These are phyloP conservation scores for Hystrix cristata DNA, from an alignment of 2,113 vertebrate genomes.

Conservation along the genomic window DNA sequence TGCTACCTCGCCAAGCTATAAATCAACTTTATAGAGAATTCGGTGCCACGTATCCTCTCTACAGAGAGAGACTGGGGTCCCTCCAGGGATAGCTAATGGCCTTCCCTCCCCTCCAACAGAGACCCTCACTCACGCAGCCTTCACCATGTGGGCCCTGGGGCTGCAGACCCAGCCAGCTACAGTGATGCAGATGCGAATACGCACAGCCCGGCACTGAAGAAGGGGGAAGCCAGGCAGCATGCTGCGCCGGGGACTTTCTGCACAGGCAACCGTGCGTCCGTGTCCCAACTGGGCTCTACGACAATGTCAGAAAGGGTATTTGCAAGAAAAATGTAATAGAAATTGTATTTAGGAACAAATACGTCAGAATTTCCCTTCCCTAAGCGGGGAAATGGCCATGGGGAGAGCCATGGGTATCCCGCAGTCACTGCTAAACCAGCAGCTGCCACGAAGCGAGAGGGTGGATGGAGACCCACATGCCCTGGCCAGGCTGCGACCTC, in stretches of 20 bases:
- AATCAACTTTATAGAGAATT: fast-evolving
- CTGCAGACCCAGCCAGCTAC: background rate
- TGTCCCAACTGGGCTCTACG: background rate
- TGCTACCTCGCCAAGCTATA: background rate
- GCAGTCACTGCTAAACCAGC: background rate
- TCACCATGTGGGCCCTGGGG: background rate
- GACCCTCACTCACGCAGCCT: background rate
- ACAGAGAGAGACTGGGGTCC: background rate
- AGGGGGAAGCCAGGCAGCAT: background rate
- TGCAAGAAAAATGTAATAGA: background rate
- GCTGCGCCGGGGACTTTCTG: no score
- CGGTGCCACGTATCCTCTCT: fast-evolving
- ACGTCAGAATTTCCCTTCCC: background rate
- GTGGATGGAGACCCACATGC: background rate
- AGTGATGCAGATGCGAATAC: background rate
- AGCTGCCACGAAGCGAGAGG: fast-evolving
- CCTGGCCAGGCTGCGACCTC: background rate
- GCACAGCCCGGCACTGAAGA: no score
- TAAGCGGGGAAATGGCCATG: background rate
- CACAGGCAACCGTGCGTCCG: background rate
- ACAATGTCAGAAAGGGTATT: fast-evolving
- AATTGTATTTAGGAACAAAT: background rate
- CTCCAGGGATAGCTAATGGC: background rate
- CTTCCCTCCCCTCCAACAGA: background rate
- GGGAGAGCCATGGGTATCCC: background rate